Base-by-base conservation (phyloP, 2,113 vertebrate genomes). In the Axis porcinus region DNA sequence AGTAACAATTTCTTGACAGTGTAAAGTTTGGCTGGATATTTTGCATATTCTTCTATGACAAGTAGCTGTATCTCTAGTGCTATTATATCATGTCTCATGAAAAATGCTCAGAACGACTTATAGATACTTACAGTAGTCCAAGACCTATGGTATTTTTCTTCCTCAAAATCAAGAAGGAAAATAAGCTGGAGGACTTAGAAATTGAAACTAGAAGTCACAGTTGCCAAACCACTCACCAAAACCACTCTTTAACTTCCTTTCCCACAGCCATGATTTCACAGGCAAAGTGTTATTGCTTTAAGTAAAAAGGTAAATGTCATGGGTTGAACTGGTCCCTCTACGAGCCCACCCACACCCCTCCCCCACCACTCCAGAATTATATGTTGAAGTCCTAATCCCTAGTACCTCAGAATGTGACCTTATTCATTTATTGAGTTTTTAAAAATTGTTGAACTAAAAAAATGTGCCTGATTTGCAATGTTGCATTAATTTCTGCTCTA, bases 221-320 rank as follows among this genome's bases (percentile, higher is more conserved):
- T 64, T 89, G 21, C 30, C 92, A 87, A 23, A 54, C 50, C 33
- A 67, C 28, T 79, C 52, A 70, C 95, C 62, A 94, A 97, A 96
- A 95, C 74, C 47, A 89, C 55, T 36, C 5, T 89, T 94, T 85
- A 89, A 93, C 50, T 92, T 95, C 95, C 92, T 95, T 97, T 97
- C 87, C 21, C 74, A 92, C n/a, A 95, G 84, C 45, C 19, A 15
- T 40, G 57, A 92, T 86, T 91, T 93, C 79, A 55, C 19, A 96
- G 83, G n/a, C 33, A 28, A 86, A 91, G 16, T 12, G 36, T 83
- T 78, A 47, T 28, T 87, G 58, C 76, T 86, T 60, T 94, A 60
- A 96, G 70, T 25, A 64, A 87, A 93, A 84, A 74, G 25, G 33
- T 64, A 84, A 87, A 58, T 78, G 33, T 78, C 76, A 36, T 15